Percentiles rank a stretch among this genome's conserved stretches.
phyloP scores from a whole-genome alignment of 2,113 vertebrate genomes.

The Marmota flaviventris region DNA sequence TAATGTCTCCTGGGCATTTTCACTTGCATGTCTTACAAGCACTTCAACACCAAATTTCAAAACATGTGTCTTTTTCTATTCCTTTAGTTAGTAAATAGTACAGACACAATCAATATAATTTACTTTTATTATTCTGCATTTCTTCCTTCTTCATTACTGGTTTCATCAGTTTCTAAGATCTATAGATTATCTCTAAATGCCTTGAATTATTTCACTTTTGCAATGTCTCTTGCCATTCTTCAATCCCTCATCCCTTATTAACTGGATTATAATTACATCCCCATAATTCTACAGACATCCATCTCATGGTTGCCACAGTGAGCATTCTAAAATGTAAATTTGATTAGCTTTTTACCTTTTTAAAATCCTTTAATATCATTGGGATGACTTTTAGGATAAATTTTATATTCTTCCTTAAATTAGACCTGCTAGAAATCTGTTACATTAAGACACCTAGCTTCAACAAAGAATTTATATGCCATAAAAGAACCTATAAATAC shows the following conservation, averaged over 20 bases:
- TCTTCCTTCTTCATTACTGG: not conserved
- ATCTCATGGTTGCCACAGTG: not conserved
- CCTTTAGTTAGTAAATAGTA: not conserved
- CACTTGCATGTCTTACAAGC: not conserved
- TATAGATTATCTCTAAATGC: not conserved
- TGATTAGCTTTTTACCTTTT: conserved; percentile 37
- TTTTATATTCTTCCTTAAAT: conserved; percentile 37
- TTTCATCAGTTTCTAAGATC: conserved; percentile 2
- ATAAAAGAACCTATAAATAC: not conserved
- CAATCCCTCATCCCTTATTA: not conserved
- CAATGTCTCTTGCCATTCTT: not conserved
- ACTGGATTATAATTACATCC: conserved; percentile 32
- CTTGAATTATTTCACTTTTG: conserved; percentile 39
- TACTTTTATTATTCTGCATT: not conserved
- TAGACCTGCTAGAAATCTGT: conserved; percentile 28
- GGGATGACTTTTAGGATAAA: conserved; percentile 19
- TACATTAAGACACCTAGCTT: not conserved
- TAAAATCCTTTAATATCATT: conserved; percentile 58
- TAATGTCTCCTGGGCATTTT: not conserved
- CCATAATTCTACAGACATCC: conserved; percentile 42
- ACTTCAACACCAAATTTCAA: conserved; percentile 34
- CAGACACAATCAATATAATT: not conserved
- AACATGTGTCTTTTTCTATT: not conserved
- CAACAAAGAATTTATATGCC: not conserved
- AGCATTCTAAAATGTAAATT: conserved; percentile 25